These are phyloP conservation scores for Columba janthina DNA, from an alignment of 2,113 vertebrate species.

Conservation along the genomic window DNA sequence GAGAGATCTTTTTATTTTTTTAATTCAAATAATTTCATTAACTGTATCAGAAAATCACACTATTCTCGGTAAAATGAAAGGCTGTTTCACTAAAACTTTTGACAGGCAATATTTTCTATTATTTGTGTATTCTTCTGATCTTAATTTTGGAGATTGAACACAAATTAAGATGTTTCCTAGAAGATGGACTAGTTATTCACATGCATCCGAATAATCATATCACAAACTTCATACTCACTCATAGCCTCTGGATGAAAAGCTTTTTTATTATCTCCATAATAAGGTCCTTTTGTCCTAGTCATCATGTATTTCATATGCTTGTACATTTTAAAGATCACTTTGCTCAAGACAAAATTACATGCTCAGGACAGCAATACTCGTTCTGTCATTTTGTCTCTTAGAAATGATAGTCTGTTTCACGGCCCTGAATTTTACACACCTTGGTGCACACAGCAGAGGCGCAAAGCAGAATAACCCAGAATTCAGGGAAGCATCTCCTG, in stretches of 20 bases:
- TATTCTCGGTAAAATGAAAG: neutral
- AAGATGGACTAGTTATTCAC: neutral
- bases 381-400: neutral
- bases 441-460: neutral
- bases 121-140: neutral
- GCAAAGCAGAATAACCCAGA: conserved; percentile 5
- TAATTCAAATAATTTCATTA: neutral
- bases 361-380: neutral
- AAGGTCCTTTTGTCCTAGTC: neutral
- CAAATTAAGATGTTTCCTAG: neutral
- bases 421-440: neutral
- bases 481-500: neutral
- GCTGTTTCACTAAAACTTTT: neutral
- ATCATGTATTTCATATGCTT: neutral
- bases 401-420: neutral
- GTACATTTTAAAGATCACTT: conserved; percentile 44
- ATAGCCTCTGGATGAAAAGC: neutral
- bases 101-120: neutral
- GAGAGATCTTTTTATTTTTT: neutral
- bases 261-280: neutral
- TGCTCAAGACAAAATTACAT: conserved; percentile 35
- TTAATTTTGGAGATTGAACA: neutral
- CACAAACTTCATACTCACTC: neutral
- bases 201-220: neutral
- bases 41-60: neutral